These are phyloP conservation scores for Rallus limicola DNA, from an alignment of 2,113 vertebrate species.

Conservation along the genomic window DNA sequence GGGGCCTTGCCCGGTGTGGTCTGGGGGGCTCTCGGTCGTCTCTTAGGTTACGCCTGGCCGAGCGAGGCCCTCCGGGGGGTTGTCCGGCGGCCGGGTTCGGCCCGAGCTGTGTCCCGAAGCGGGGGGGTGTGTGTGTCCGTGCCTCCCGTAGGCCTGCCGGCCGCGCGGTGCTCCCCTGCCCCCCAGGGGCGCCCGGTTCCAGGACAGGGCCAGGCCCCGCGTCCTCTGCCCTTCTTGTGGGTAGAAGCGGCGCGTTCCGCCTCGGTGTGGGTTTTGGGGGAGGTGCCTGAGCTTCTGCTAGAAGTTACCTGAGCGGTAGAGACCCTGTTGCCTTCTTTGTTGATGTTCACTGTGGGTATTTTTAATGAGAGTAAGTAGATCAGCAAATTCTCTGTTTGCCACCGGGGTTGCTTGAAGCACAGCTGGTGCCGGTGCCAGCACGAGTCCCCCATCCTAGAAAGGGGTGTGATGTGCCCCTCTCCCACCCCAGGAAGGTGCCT, in stretches of 20 bases:
- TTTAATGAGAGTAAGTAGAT: background rate
- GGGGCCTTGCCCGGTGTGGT: background rate
- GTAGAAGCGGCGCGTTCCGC: background rate
- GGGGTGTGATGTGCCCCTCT: no score
- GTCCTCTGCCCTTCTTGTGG: background rate
- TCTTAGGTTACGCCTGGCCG: background rate
- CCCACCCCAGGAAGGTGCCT: background rate
- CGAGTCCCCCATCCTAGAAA: background rate
- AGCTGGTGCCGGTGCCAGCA: accelerated
- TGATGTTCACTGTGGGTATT: background rate
- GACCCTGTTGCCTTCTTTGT: background rate
- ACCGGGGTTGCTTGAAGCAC: accelerated
- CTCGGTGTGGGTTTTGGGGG: background rate
- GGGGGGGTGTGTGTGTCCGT: no score
- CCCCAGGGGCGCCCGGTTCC: background rate
- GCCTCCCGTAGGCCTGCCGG: background rate
- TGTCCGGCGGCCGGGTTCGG: background rate
- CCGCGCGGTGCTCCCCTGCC: accelerated
- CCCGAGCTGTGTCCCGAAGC: background rate
- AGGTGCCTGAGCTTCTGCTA: background rate
- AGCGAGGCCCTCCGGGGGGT: background rate
- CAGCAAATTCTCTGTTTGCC: background rate
- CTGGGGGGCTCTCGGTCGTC: background rate
- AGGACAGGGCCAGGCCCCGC: no score
- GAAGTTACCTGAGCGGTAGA: background rate